Percentiles rank a stretch among this genome's conserved stretches.
Conservation (phyloP, 2,113 vertebrate species). For the Noturus placidus region DNA sequence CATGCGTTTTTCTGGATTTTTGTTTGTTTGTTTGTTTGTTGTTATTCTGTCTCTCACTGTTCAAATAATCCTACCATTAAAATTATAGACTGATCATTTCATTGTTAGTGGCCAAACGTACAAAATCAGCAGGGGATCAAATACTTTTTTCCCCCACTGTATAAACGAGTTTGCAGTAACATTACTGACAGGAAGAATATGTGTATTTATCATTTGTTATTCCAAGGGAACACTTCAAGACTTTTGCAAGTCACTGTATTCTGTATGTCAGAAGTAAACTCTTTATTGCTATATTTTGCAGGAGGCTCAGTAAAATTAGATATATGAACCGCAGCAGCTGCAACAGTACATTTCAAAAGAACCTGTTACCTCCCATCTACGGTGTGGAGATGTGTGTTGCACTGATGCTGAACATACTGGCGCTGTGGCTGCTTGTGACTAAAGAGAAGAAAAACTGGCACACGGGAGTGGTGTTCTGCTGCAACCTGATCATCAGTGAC, state of each 20-base stretch:
- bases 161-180: neutral
- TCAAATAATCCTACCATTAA: too few relatives aligned
- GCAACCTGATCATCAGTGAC: constrained; percentile 78
- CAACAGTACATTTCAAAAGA: constrained; percentile 47
- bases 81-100: too few relatives aligned
- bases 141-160: too few relatives aligned
- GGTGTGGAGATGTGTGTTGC: constrained; percentile 66
- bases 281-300: constrained; percentile 3
- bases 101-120: too few relatives aligned
- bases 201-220: neutral
- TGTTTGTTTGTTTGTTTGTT: too few relatives aligned
- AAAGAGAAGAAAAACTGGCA: constrained; percentile 70
- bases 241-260: neutral
- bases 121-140: too few relatives aligned
- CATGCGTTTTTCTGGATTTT: too few relatives aligned
- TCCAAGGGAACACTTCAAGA: too few relatives aligned
- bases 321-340: constrained; percentile 30
- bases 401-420: constrained; percentile 66
- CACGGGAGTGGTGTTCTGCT: constrained; percentile 60
- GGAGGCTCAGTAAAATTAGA: neutral
- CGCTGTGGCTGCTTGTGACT: constrained; percentile 66
- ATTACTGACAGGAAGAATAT: neutral
- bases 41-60: too few relatives aligned
- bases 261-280: neutral
- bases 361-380: constrained; percentile 63